Percentiles rank a stretch among this genome's conserved stretches.
phyloP scores from a whole-genome alignment of 2,797 vertebrate genomes.

The Tinamus major region DNA sequence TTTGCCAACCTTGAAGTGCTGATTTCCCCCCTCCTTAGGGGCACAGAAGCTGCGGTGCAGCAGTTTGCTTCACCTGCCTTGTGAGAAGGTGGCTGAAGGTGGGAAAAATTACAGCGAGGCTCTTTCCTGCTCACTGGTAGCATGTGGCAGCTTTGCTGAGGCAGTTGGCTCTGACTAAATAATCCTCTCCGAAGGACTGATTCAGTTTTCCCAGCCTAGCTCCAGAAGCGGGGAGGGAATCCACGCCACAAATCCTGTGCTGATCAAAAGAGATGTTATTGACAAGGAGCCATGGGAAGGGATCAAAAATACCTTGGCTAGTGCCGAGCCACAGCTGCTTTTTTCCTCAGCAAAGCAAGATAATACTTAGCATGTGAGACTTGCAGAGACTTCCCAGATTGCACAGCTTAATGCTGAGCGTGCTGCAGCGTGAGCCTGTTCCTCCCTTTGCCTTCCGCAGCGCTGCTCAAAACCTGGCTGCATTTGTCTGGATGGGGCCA shows the following conservation, averaged over 20 bases:
- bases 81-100: not conserved
- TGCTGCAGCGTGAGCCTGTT: not conserved
- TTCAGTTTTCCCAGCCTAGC: not conserved
- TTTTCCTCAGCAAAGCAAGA: conserved; percentile 12
- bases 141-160: conserved; percentile 11
- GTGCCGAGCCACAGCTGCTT: not conserved
- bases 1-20: not conserved
- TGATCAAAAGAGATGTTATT: not conserved
- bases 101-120: not conserved
- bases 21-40: not conserved
- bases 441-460: conserved; percentile 24
- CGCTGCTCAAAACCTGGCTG: conserved; percentile 34
- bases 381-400: conserved; percentile 1
- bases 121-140: not conserved
- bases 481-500: not conserved
- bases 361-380: not conserved
- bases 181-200: not conserved
- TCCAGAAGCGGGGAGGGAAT: not conserved
- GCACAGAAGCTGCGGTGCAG: not conserved
- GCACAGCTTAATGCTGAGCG: conserved; percentile 6
- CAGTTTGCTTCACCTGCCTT: not conserved
- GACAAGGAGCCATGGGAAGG: not conserved
- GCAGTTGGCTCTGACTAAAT: not conserved
- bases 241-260: not conserved
- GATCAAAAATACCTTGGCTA: not conserved